Base-by-base conservation (phyloP, 2,113 vertebrate species). In the Syngnathus floridae region DNA sequence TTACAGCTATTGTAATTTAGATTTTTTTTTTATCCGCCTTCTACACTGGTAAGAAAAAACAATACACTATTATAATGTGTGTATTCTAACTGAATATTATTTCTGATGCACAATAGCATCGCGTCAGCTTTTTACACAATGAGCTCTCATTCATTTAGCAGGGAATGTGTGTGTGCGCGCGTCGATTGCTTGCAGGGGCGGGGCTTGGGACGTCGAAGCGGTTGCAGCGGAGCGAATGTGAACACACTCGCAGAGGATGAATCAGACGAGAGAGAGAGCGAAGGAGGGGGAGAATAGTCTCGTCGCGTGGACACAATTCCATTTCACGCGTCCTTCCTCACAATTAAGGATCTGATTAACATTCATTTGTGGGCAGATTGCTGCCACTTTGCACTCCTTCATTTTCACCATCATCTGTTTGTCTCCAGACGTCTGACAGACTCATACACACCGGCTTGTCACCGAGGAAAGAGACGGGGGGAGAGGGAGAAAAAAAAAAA, bases 201-300 rank as follows among this genome's bases (percentile, higher is more conserved):
- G 76, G 74, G 82, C 80, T 62, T 78, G 37, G 3, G 88, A 87
- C 87, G 86, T 75, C 19, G n/a, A 36, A 21, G 37, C 4, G 56
- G 55, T 76, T 66, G 71, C 82, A 38, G 72, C 51, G 83, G 62
- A 1, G 58, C 66, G 63, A 63, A 45, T 70, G 82, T 78, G 83
- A 77, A 72, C 68, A 65, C 75, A 80, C 81, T 74, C 66, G 73
- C 71, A 51, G 79, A 74, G 78, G 82, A 86, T 87, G 86, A 61
- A 61, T 61, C 58, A 61, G 54, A 56, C 54, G 1, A 3, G 14
- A 56, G 54, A 31, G 83, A 16, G 5, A 16, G 43, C 1, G 80
- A 73, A 69, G 66, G 56, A 74, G 67, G 46, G 49, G 35, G 49
- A 66, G 66, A 45, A 77, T 5, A 49, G 8, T 74, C 67, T 61